These are phyloP conservation scores for Dynastes grantii DNA, from an alignment of 2,888 invertebrate genomes.

Conservation along the genomic window DNA sequence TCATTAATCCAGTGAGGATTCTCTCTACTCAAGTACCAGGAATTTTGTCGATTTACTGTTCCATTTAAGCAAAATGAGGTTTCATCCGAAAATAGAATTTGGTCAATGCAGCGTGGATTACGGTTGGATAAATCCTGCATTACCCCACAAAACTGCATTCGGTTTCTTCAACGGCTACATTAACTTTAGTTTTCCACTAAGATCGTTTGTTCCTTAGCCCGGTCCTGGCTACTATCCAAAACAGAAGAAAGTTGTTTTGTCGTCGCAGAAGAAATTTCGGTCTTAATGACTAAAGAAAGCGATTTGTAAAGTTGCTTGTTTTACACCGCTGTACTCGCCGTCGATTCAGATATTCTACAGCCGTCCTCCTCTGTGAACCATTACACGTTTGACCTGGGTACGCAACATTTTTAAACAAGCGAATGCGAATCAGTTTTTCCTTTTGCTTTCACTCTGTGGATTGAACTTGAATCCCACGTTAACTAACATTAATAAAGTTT, in stretches of 20 bases:
- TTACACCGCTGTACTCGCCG: not conserved
- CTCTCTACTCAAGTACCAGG: too few species aligned
- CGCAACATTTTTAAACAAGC: conserved; percentile 7
- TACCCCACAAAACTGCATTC: too few species aligned
- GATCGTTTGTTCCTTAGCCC: not conserved
- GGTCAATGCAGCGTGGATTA: too few species aligned
- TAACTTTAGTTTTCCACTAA: too few species aligned
- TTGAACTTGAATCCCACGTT: not conserved
- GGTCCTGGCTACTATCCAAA: not conserved
- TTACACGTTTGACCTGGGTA: not conserved
- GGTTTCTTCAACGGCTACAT: too few species aligned
- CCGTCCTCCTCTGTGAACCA: not conserved
- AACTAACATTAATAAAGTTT: too few species aligned
- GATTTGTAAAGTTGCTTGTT: not conserved
- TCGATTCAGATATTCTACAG: conserved; percentile 10
- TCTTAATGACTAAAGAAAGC: conserved; percentile 32
- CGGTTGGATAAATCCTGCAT: too few species aligned
- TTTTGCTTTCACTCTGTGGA: conserved; percentile 20
- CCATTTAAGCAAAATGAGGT: too few species aligned
- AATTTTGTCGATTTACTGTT: too few species aligned
- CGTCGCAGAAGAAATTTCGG: conserved; percentile 23
- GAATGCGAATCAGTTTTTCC: conserved; percentile 15
- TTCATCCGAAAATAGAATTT: too few species aligned
- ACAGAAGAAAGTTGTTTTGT: conserved; percentile 23
- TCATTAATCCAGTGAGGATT: too few species aligned